A percentile compares a stretch with the other conserved stretches of the same genome.
Evolutionary conservation across 2,113 vertebrate genomes (phyloP).

Genomic region (Clarias macrocephalus): DNA sequence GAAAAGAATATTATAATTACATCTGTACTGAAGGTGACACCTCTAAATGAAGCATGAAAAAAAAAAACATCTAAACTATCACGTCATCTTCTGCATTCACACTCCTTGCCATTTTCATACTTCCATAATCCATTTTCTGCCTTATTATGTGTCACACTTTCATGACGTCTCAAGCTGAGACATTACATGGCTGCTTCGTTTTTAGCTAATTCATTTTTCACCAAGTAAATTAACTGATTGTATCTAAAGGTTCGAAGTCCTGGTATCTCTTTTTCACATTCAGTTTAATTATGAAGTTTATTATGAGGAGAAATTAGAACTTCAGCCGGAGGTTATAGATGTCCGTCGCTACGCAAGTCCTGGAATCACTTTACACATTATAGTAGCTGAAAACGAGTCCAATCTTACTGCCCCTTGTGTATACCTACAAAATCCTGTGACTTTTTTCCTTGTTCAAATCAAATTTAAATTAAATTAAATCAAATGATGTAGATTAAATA

Average conservation of each 20-base stretch:
- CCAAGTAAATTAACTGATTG: not conserved
- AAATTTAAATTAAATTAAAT: too few species aligned
- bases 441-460: not conserved
- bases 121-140: conserved; percentile 62
- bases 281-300: not conserved
- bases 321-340: too few species aligned
- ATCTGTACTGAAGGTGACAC: not conserved
- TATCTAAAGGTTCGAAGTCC: not conserved
- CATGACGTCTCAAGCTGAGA: conserved; percentile 23
- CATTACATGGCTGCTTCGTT: not conserved
- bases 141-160: conserved; percentile 46
- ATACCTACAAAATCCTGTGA: not conserved
- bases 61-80: conserved; percentile 26
- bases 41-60: not conserved
- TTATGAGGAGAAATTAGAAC: not conserved
- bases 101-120: conserved; percentile 24
- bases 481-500: too few species aligned
- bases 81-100: conserved; percentile 24
- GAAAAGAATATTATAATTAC: conserved; percentile 13
- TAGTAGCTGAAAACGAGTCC: not conserved
- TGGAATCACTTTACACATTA: not conserved
- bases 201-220: not conserved
- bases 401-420: not conserved
- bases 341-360: not conserved
- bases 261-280: not conserved